Conservation (phyloP, 2,113 vertebrate species). For the Sarotherodon lohbergeri region DNA sequence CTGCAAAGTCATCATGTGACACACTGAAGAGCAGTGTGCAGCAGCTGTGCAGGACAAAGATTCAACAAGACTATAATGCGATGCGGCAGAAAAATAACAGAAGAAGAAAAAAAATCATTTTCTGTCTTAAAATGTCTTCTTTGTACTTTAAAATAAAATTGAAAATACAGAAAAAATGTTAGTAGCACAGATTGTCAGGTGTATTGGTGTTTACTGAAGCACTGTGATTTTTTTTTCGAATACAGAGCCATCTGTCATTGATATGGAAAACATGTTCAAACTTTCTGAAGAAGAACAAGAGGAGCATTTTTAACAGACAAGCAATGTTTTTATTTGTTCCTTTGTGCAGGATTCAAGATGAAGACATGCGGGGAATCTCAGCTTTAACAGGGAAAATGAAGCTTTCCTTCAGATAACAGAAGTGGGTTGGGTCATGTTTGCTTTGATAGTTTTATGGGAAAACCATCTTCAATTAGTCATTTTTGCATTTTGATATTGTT, state of each 20-base stretch:
- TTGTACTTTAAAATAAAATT: not conserved
- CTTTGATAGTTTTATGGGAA: not conserved
- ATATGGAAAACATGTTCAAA: slow-evolving; percentile 98
- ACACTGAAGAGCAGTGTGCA: not conserved
- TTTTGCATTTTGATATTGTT: accelerated
- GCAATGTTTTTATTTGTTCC: not conserved
- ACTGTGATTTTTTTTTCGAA: not conserved
- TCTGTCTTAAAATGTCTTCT: not conserved
- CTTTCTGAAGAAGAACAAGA: slow-evolving; percentile 88
- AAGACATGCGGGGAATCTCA: slow-evolving; percentile 74
- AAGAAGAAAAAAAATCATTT: not conserved
- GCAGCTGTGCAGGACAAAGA: not conserved
- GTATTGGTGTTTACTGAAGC: not conserved
- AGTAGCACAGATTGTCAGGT: not conserved
- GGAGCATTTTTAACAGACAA: slow-evolving; percentile 52
- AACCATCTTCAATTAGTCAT: not conserved
- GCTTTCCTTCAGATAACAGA: slow-evolving; percentile 83
- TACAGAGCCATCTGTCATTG: slow-evolving; percentile 91
- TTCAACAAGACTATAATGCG: accelerated
- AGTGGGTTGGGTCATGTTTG: slow-evolving; percentile 71
- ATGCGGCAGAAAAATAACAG: not conserved
- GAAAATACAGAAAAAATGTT: not conserved
- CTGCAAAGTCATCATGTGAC: not conserved
- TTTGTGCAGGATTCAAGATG: slow-evolving; percentile 81
- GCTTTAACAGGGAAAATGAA: slow-evolving; percentile 77